A percentile compares a stretch with the other conserved stretches of the same genome.
Evolutionary conservation across 92 coral and sea anemone species (phyloP).

Genomic region (Metridium senile): DNA sequence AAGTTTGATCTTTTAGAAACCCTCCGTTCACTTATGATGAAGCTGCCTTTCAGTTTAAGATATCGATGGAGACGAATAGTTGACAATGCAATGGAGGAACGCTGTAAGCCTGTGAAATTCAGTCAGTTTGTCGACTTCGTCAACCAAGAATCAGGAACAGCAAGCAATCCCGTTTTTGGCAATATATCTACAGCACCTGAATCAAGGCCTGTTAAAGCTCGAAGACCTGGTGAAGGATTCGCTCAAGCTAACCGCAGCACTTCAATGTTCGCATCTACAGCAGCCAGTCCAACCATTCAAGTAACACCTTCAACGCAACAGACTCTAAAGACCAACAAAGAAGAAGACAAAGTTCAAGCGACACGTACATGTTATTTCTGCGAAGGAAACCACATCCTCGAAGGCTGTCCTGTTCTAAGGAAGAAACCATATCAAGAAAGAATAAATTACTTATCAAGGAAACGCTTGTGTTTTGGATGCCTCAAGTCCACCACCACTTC

Average conservation of each 20-base stretch:
- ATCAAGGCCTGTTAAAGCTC: too few species aligned
- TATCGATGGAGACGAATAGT: not conserved
- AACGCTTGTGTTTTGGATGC: not conserved
- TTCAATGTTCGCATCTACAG: too few species aligned
- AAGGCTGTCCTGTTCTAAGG: not conserved
- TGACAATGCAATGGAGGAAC: not conserved
- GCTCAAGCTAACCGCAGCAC: too few species aligned
- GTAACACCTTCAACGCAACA: not conserved
- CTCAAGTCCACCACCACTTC: slow-evolving; percentile 14
- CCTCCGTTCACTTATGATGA: not conserved
- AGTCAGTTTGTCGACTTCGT: too few species aligned
- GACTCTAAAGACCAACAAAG: not conserved
- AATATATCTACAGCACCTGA: not conserved
- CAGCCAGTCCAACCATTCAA: too few species aligned
- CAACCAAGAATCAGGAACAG: not conserved
- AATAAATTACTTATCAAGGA: not conserved
- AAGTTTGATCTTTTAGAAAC: not conserved
- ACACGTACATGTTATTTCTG: not conserved
- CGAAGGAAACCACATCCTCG: not conserved
- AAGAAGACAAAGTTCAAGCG: not conserved
- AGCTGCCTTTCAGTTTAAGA: not conserved
- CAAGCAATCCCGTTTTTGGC: not conserved
- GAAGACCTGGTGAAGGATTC: too few species aligned
- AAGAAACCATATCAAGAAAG: not conserved
- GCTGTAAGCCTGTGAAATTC: not conserved